phyloP scores from a whole-genome alignment of 2,888 invertebrate species.

The Leistus spinibarbis region DNA sequence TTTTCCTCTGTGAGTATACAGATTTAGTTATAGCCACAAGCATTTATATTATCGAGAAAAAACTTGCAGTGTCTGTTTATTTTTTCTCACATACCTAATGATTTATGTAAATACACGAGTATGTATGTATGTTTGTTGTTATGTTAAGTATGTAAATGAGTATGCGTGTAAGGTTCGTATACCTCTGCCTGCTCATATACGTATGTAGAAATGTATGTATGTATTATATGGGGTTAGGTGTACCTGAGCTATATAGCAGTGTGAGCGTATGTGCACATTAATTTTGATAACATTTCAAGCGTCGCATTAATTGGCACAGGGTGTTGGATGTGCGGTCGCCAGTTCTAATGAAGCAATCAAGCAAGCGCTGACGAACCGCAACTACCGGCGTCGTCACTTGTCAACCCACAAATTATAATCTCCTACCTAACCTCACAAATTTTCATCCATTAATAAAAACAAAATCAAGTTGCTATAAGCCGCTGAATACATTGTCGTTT shows the following conservation, averaged over 20 bases:
- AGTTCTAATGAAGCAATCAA: conserved; percentile 52
- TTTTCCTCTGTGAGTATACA: too few relatives aligned
- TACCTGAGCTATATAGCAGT: neutral
- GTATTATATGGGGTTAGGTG: neutral
- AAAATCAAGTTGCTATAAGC: too few relatives aligned
- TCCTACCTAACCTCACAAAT: neutral
- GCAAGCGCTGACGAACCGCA: conserved; percentile 44
- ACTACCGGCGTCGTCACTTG: conserved; percentile 12
- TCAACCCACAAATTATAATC: conserved; percentile 32
- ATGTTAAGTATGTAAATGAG: neutral
- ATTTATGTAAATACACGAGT: neutral
- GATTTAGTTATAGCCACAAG: too few relatives aligned
- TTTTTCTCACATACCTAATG: neutral
- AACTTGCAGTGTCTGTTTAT: too few relatives aligned
- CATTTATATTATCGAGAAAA: too few relatives aligned
- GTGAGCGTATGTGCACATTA: conserved; percentile 45
- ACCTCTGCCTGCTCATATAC: neutral
- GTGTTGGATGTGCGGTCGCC: conserved; percentile 48
- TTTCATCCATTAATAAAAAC: neutral
- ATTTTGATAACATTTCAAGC: conserved; percentile 52
- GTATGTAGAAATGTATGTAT: neutral
- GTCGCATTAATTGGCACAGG: conserved; percentile 50
- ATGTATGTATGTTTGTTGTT: neutral
- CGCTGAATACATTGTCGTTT: too few relatives aligned
- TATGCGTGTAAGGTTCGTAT: neutral